A percentile compares a stretch with the other conserved stretches of the same genome.
Conservation (phyloP, 2,888 invertebrate genomes). For the Pantelozetes paolii region DNA sequence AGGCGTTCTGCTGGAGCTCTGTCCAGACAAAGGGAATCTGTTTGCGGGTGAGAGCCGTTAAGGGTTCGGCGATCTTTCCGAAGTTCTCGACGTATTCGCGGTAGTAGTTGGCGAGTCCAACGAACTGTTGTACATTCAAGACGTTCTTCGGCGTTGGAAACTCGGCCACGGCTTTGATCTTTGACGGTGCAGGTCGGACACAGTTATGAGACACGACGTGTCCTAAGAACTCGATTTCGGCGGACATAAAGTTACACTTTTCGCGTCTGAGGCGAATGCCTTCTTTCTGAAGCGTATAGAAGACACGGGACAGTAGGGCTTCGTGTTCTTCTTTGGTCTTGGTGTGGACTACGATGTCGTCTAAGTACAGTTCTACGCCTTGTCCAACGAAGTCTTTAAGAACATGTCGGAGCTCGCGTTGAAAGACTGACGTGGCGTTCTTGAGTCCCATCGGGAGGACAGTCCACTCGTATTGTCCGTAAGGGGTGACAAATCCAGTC, state of each 20-base stretch:
- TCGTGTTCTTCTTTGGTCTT: conserved; percentile 28
- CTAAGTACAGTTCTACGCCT: conserved; percentile 46
- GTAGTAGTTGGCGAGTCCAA: conserved; percentile 27
- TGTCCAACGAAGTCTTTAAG: conserved; percentile 25
- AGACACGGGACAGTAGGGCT: conserved; percentile 44
- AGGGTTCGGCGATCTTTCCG: background rate
- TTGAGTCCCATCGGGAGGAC: conserved; percentile 47
- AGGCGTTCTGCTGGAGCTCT: background rate
- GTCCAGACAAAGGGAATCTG: background rate
- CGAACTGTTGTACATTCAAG: background rate
- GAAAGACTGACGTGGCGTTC: conserved; percentile 47
- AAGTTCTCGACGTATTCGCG: background rate
- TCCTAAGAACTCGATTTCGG: conserved; percentile 16
- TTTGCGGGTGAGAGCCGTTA: background rate
- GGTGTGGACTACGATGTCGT: conserved; percentile 47
- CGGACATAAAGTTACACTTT: background rate
- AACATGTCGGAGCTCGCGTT: conserved; percentile 45
- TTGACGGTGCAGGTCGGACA: background rate
- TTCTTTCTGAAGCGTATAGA: conserved; percentile 40
- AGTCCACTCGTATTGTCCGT: conserved; percentile 46
- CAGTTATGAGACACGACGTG: background rate
- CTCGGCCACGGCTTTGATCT: background rate
- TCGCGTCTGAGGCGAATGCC: background rate
- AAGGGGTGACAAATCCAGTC: conserved; percentile 47
- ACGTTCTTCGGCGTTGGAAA: background rate